Evolutionary conservation across 2,888 invertebrate genomes (phyloP).

Genomic region (Acleris emargana): DNA sequence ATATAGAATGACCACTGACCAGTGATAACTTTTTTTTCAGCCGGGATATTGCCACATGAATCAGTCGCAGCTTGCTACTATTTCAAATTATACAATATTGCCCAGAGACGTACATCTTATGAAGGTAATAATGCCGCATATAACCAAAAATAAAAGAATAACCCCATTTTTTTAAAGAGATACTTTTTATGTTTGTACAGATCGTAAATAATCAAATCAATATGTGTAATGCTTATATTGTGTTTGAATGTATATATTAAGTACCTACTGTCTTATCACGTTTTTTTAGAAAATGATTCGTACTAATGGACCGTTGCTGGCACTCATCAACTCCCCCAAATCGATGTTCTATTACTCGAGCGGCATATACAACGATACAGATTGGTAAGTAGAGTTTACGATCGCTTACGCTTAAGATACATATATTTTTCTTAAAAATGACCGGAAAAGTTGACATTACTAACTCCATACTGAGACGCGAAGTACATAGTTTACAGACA

Average conservation of each 20-base stretch:
- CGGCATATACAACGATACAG: constrained; percentile 1
- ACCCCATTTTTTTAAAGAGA: too few species aligned
- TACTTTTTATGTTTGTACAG: too few species aligned
- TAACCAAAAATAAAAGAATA: background rate
- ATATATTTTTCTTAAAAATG: too few species aligned
- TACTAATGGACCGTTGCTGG: constrained; percentile 2
- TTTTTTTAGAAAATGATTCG: constrained; percentile 12
- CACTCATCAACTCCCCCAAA: background rate
- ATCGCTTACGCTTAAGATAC: background rate
- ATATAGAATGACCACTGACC: background rate
- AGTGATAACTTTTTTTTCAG: constrained; percentile 3
- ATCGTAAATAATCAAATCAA: too few species aligned
- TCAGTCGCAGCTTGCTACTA: background rate
- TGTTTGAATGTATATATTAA: background rate
- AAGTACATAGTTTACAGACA: too few species aligned
- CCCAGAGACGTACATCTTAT: background rate
- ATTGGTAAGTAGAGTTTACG: constrained; percentile 4
- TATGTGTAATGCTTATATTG: too few species aligned
- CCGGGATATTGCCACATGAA: constrained; percentile 9
- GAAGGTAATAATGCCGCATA: background rate
- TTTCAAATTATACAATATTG: background rate
- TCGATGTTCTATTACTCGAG: constrained; percentile 2
- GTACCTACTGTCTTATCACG: background rate
- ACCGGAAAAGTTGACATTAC: too few species aligned
- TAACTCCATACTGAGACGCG: too few species aligned